Percentiles rank a stretch among this genome's conserved stretches.
Evolutionary conservation across 2,113 vertebrate genomes (phyloP).

Genomic region (Proteles cristata): DNA sequence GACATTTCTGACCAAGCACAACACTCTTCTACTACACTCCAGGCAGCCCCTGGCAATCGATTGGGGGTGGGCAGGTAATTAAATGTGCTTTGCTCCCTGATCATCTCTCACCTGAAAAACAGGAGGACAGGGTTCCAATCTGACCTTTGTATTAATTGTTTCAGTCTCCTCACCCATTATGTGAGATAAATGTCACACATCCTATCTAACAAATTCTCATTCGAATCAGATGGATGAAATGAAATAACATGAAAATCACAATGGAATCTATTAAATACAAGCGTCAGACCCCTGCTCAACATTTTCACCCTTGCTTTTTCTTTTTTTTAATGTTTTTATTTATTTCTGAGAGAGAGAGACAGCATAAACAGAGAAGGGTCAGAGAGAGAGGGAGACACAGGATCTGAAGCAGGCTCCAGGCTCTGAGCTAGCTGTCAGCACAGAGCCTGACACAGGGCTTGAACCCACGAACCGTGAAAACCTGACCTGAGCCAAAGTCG

Average conservation of each 20-base stretch:
- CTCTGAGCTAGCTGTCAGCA: too few relatives aligned
- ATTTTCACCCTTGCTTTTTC: not conserved
- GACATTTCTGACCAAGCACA: slow-evolving; percentile 21
- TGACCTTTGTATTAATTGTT: not conserved
- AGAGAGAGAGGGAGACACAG: too few relatives aligned
- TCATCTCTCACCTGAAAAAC: not conserved
- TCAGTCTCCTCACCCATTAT: not conserved
- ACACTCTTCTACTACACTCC: not conserved
- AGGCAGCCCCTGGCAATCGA: not conserved
- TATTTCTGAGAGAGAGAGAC: too few relatives aligned
- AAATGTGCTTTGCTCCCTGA: not conserved
- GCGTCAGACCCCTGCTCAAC: not conserved
- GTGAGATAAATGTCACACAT: not conserved
- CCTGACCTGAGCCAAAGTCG: too few relatives aligned
- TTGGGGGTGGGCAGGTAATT: not conserved
- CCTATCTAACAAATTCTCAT: not conserved
- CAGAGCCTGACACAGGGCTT: too few relatives aligned
- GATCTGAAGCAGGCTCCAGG: too few relatives aligned
- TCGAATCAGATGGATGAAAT: not conserved
- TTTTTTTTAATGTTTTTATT: too few relatives aligned
- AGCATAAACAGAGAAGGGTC: too few relatives aligned
- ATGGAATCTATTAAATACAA: not conserved
- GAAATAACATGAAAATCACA: slow-evolving; percentile 10
- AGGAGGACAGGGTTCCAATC: not conserved
- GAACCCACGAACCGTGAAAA: too few relatives aligned